Conservation (phyloP, 1,140 invertebrate genomes). For the Contarinia nasturtii region DNA sequence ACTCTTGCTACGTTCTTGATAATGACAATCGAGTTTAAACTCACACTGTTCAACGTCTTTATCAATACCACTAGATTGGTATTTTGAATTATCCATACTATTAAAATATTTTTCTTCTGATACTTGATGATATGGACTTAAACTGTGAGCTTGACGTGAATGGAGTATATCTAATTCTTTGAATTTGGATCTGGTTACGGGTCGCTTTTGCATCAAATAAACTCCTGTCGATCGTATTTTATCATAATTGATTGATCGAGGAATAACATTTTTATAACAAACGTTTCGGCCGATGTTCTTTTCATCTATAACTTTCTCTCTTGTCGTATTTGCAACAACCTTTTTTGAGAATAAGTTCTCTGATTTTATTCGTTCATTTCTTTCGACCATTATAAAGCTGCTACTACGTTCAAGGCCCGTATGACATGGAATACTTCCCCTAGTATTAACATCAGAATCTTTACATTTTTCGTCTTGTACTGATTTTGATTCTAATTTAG, state of each 20-base stretch:
- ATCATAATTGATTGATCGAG: conserved; percentile 6
- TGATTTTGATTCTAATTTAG: conserved; percentile 14
- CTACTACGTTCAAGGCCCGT: too few species aligned
- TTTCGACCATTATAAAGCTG: neutral
- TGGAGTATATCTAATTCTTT: conserved; percentile 30
- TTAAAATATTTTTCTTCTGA: conserved; percentile 16
- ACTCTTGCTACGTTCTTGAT: conserved; percentile 10
- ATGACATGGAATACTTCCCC: too few species aligned
- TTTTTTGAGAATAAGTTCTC: conserved; percentile 43
- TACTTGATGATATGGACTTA: conserved; percentile 16
- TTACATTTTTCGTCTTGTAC: neutral
- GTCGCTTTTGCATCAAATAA: conserved; percentile 45
- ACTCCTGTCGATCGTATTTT: conserved; percentile 33
- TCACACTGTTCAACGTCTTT: conserved; percentile 10
- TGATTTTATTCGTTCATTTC: neutral
- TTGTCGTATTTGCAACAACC: conserved; percentile 14
- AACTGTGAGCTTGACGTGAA: conserved; percentile 15
- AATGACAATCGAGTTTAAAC: conserved; percentile 19
- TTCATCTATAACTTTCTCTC: conserved; percentile 12
- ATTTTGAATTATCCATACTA: conserved; percentile 22
- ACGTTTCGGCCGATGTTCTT: conserved; percentile 37
- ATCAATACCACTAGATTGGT: conserved; percentile 9
- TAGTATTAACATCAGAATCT: too few species aligned
- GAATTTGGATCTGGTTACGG: conserved; percentile 51
- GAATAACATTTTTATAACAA: conserved; percentile 7